These are phyloP conservation scores for Halyomorpha halys DNA, from an alignment of 1,140 invertebrate genomes.

Conservation along the genomic window DNA sequence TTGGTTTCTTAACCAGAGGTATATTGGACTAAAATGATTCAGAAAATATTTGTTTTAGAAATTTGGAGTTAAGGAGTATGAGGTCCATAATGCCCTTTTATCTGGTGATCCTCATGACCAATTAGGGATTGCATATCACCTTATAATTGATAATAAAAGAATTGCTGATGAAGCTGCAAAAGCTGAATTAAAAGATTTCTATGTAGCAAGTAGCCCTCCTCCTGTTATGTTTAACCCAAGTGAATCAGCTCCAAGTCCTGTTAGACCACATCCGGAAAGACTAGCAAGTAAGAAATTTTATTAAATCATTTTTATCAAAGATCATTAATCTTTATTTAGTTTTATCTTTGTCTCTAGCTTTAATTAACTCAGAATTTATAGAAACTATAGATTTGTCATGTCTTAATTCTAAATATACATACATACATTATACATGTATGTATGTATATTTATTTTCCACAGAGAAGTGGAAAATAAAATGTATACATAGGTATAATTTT, in stretches of 20 bases:
- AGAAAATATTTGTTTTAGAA: slow-evolving; percentile 42
- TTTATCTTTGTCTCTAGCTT: too few species aligned
- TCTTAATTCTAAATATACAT: too few species aligned
- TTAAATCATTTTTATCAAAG: neutral
- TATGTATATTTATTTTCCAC: too few species aligned
- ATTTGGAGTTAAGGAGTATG: slow-evolving; percentile 85
- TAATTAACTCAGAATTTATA: too few species aligned
- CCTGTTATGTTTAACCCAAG: slow-evolving; percentile 46
- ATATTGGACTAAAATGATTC: too few species aligned
- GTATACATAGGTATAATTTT: too few species aligned
- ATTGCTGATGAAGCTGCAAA: slow-evolving; percentile 92
- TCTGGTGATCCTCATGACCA: slow-evolving; percentile 97
- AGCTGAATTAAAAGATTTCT: slow-evolving; percentile 92
- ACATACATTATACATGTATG: too few species aligned
- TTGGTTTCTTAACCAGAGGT: too few species aligned
- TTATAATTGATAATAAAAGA: slow-evolving; percentile 97
- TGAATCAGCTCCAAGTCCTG: slow-evolving; percentile 41
- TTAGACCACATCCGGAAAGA: slow-evolving; percentile 85
- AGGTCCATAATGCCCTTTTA: slow-evolving; percentile 86
- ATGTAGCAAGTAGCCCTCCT: slow-evolving; percentile 78
- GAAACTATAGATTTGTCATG: too few species aligned
- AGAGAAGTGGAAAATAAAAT: too few species aligned
- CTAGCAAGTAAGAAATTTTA: slow-evolving; percentile 42
- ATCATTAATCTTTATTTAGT: too few species aligned
- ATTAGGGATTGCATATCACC: slow-evolving; percentile 93